Percentiles rank a stretch among this genome's conserved stretches.
These are phyloP conservation scores for Watsonalla binaria DNA, from an alignment of 2,888 invertebrate genomes.

Conservation along the genomic window DNA sequence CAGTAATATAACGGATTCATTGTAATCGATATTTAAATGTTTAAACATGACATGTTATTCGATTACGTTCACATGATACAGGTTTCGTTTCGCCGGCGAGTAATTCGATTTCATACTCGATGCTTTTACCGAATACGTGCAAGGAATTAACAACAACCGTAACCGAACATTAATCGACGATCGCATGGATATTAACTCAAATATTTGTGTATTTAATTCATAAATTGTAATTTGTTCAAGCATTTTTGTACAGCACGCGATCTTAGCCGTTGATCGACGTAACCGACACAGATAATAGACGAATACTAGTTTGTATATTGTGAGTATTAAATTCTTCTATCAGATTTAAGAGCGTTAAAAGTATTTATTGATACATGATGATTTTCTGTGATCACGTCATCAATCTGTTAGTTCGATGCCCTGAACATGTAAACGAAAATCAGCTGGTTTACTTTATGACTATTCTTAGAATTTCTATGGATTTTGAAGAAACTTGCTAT, in stretches of 20 bases:
- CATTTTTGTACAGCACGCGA: conserved; percentile 42
- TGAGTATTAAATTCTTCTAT: background rate
- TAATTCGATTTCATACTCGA: conserved; percentile 55
- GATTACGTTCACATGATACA: conserved; percentile 54
- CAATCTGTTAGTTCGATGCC: too few relatives aligned
- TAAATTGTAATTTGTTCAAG: conserved; percentile 27
- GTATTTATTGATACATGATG: too few relatives aligned
- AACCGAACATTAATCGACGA: conserved; percentile 53
- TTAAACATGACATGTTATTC: conserved; percentile 47
- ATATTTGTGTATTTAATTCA: conserved; percentile 44
- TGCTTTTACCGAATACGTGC: conserved; percentile 52
- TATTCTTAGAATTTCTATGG: too few relatives aligned
- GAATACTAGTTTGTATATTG: background rate
- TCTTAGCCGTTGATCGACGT: conserved; percentile 13
- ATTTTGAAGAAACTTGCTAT: too few relatives aligned
- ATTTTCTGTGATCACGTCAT: too few relatives aligned
- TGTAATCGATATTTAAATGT: conserved; percentile 47
- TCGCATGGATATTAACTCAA: conserved; percentile 41
- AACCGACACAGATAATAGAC: background rate
- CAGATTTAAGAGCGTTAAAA: too few relatives aligned
- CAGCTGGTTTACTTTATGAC: too few relatives aligned
- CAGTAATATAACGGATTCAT: conserved; percentile 22
- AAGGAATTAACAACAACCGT: conserved; percentile 56
- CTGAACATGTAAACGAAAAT: too few relatives aligned
- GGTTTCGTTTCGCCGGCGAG: conserved; percentile 43